These are phyloP conservation scores for Peromyscus melanophrys DNA, from an alignment of 2,797 vertebrate genomes.

Conservation along the genomic window DNA sequence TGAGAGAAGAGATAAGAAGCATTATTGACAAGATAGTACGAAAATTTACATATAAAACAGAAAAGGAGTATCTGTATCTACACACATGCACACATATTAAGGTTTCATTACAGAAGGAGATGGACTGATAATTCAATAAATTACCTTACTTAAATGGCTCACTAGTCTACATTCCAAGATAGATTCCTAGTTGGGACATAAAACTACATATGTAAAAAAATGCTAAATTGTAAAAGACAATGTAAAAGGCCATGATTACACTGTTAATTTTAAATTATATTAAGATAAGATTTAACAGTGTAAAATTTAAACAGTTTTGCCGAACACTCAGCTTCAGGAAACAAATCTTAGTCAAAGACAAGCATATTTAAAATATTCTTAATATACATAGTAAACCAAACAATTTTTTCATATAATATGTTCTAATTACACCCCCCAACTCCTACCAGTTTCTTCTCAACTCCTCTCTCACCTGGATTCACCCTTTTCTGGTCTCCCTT, in stretches of 20 bases:
- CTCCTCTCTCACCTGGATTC: too few species aligned
- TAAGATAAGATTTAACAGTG: neutral
- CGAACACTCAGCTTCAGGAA: conserved; percentile 6
- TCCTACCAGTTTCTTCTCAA: neutral
- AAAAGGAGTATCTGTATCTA: neutral
- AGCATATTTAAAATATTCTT: neutral
- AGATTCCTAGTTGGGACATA: neutral
- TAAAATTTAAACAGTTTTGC: neutral
- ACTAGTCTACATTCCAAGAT: neutral
- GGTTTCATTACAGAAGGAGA: neutral
- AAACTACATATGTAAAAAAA: conserved; percentile 47
- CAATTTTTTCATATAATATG: neutral
- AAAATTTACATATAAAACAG: neutral
- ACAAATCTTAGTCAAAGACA: neutral
- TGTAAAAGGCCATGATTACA: neutral
- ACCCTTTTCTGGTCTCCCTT: neutral
- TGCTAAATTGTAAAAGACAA: neutral
- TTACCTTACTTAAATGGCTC: neutral
- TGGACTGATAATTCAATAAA: neutral
- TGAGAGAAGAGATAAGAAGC: neutral
- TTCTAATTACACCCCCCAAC: neutral
- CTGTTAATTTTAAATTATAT: neutral
- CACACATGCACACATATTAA: neutral
- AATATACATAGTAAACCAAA: neutral
- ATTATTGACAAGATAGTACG: neutral